These are phyloP conservation scores for Callimorpha dominula DNA, from an alignment of 2,888 invertebrate species.

Conservation along the genomic window DNA sequence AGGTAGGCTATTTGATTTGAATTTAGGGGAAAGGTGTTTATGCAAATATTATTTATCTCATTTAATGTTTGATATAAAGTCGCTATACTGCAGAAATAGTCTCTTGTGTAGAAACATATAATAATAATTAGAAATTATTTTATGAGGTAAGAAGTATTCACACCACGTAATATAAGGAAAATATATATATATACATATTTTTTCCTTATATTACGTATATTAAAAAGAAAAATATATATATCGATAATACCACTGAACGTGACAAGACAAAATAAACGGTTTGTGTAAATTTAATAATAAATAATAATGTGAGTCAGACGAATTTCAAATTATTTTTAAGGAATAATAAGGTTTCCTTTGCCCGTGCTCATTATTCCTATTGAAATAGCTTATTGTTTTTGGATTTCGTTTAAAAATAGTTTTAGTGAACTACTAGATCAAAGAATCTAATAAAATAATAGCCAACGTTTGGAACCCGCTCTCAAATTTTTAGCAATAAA, in stretches of 20 bases:
- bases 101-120: too few relatives aligned
- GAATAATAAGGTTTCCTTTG: too few relatives aligned
- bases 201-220: too few relatives aligned
- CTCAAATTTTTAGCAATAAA: constrained; percentile 22
- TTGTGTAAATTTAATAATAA: too few relatives aligned
- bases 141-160: too few relatives aligned
- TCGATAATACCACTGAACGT: not conserved
- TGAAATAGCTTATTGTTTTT: not conserved
- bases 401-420: not conserved
- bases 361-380: not conserved
- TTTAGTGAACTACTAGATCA: constrained; percentile 7
- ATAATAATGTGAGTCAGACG: not conserved
- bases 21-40: not conserved
- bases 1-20: not conserved
- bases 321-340: not conserved
- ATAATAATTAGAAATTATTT: too few relatives aligned
- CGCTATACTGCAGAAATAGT: too few relatives aligned
- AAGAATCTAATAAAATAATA: constrained; percentile 2
- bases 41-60: not conserved
- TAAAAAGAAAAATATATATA: not conserved
- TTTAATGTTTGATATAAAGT: not conserved
- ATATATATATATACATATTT: not conserved
- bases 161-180: too few relatives aligned
- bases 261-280: not conserved
- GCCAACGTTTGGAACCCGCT: constrained; percentile 22